Conservation (phyloP, 37 sponge, comb jelly and placozoan species). For the Corticium candelabrum region DNA sequence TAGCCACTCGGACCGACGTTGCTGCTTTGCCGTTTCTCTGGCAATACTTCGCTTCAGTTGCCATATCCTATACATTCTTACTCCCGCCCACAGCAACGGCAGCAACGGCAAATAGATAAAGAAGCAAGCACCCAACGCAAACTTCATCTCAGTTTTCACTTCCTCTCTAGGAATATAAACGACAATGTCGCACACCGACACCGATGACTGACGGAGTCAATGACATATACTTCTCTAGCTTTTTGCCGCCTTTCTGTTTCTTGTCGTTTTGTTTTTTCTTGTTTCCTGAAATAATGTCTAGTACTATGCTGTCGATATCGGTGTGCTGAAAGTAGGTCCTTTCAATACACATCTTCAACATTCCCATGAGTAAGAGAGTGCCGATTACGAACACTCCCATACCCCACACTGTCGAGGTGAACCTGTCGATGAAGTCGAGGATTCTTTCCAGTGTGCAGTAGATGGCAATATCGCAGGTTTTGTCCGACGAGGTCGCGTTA, state of each 20-base stretch:
- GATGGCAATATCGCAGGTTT: background rate
- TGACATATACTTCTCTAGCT: background rate
- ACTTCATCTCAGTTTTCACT: conserved; percentile 51
- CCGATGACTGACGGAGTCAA: background rate
- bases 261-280: too few relatives aligned
- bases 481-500: background rate
- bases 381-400: background rate
- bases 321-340: background rate
- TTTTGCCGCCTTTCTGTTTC: too few relatives aligned
- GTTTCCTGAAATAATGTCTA: background rate
- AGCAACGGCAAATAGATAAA: conserved; percentile 72
- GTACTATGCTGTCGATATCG: background rate
- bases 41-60: background rate
- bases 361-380: background rate
- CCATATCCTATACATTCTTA: background rate
- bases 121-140: conserved; percentile 59
- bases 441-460: background rate
- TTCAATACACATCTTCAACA: background rate
- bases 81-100: conserved; percentile 48
- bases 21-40: background rate
- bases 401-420: background rate
- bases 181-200: background rate
- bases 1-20: background rate
- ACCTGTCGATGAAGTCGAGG: background rate
- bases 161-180: conserved; percentile 28